Conservation (phyloP, 2,113 vertebrate species). For the Ailurus styani region DNA sequence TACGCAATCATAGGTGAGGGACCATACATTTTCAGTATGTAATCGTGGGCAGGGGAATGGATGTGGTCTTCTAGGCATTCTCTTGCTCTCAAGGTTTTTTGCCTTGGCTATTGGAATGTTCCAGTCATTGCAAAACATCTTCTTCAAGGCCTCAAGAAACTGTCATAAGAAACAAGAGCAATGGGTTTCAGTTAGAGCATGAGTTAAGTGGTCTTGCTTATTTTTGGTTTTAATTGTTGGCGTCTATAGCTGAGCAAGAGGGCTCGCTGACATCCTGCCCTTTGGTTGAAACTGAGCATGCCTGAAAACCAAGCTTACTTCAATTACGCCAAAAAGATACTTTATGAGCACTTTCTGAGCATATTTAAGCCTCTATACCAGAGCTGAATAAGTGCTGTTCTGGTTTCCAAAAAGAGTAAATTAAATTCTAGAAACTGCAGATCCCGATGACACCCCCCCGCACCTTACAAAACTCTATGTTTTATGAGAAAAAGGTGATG, state of each 20-base stretch:
- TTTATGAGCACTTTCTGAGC: too few relatives aligned
- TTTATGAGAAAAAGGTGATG: neutral
- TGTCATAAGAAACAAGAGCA: neutral
- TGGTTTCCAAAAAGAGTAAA: neutral
- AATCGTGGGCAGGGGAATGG: neutral
- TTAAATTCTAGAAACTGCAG: neutral
- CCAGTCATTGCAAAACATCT: neutral
- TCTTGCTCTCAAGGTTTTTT: neutral
- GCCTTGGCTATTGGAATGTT: neutral
- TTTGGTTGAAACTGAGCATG: neutral
- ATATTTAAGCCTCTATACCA: neutral
- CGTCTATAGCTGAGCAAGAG: neutral
- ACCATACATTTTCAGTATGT: neutral
- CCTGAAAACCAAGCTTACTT: neutral
- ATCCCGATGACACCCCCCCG: neutral
- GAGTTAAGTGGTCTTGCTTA: neutral
- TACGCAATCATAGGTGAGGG: neutral
- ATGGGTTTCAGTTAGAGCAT: neutral
- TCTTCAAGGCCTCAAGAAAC: neutral
- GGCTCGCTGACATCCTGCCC: neutral
- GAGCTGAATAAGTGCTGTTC: neutral
- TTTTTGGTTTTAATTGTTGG: neutral
- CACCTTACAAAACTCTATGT: neutral
- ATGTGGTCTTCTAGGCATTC: neutral
- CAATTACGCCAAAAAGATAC: neutral